A percentile compares a stretch with the other conserved stretches of the same genome.
Conservation (phyloP, 2,888 invertebrate species). For the Cataglyphis altisquamis region DNA sequence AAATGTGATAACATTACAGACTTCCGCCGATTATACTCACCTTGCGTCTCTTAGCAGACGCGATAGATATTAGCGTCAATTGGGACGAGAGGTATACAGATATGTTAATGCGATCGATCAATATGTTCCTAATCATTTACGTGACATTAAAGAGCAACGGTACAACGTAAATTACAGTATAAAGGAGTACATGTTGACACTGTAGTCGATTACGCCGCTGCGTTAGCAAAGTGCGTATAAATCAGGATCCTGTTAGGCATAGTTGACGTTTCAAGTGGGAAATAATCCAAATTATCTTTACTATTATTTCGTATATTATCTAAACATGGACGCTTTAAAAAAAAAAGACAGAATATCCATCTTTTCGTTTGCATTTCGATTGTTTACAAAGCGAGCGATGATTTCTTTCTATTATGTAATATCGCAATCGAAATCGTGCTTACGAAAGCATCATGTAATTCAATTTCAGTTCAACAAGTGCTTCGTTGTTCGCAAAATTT, state of each 20-base stretch:
- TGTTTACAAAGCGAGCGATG: neutral
- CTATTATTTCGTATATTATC: neutral
- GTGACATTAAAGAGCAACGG: neutral
- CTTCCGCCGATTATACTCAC: slow-evolving; percentile 29
- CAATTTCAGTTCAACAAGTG: neutral
- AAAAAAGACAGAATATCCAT: neutral
- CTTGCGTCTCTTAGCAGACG: slow-evolving; percentile 25
- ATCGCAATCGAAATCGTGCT: neutral
- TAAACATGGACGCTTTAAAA: neutral
- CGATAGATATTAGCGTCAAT: slow-evolving; percentile 1
- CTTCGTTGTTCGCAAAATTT: neutral
- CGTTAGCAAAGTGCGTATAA: neutral
- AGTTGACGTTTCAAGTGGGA: neutral
- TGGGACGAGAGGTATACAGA: neutral
- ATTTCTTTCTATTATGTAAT: neutral
- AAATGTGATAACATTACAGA: slow-evolving; percentile 48
- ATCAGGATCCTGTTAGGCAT: neutral
- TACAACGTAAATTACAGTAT: neutral
- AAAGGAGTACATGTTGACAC: neutral
- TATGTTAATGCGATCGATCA: neutral
- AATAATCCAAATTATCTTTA: neutral
- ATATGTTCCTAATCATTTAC: slow-evolving; percentile 1
- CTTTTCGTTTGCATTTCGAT: neutral
- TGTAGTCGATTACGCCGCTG: neutral
- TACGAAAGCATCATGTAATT: neutral